Percentiles rank a stretch among this genome's conserved stretches.
phyloP scores from a whole-genome alignment of 2,797 vertebrate genomes.

The Myripristis jacobus region DNA sequence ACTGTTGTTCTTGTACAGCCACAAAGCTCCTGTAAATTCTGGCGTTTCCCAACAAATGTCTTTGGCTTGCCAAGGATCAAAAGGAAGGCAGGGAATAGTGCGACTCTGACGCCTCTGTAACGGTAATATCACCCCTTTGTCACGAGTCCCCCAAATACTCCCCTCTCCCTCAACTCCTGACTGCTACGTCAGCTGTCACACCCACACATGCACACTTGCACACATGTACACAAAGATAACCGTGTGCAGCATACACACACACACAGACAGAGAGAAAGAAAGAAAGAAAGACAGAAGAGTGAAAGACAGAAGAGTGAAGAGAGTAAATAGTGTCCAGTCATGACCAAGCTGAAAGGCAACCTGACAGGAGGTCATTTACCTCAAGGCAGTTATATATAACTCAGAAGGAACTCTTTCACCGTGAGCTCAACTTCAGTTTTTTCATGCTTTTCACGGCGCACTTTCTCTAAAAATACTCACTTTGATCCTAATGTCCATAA shows the following conservation, averaged over 20 bases:
- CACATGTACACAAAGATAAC: constrained; percentile 9
- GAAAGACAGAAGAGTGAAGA: not conserved
- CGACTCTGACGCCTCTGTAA: constrained; percentile 24
- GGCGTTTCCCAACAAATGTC: not conserved
- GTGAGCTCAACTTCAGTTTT: too few species aligned
- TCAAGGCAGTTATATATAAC: too few species aligned
- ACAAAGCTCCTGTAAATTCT: not conserved
- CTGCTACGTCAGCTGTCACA: constrained; percentile 20
- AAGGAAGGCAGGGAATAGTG: constrained; percentile 13
- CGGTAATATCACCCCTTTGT: not conserved
- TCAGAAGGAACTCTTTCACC: too few species aligned
- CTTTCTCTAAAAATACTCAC: too few species aligned
- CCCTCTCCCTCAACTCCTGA: constrained; percentile 16
- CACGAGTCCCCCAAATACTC: constrained; percentile 12
- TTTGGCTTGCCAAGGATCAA: constrained; percentile 10
- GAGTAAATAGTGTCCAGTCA: too few species aligned
- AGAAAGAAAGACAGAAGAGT: not conserved
- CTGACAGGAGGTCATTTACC: too few species aligned
- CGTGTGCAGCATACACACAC: constrained; percentile 16
- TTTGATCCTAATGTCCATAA: too few species aligned
- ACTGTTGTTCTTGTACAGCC: not conserved
- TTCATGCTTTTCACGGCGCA: too few species aligned
- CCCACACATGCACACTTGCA: constrained; percentile 16
- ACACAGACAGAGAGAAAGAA: not conserved
- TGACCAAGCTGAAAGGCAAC: too few species aligned